phyloP scores from a whole-genome alignment of 2,113 vertebrate genomes.

The Mixornis gularis region DNA sequence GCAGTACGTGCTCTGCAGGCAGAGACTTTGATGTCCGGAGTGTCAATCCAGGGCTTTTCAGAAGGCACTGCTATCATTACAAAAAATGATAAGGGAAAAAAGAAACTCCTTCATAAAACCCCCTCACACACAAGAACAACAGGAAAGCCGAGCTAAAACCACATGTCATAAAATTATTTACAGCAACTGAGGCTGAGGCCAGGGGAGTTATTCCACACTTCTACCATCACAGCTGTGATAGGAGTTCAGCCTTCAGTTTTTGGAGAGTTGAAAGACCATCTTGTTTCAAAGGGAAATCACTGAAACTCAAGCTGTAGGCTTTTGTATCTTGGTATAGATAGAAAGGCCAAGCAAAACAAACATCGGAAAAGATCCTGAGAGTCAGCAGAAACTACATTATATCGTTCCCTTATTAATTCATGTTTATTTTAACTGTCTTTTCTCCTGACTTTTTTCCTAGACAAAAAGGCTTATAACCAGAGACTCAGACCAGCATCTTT shows the following conservation, averaged over 20 bases:
- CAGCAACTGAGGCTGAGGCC: not conserved
- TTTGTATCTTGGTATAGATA: not conserved
- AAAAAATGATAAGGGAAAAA: not conserved
- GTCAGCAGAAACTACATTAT: conserved; percentile 20
- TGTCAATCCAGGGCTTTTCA: not conserved
- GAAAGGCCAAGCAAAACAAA: conserved; percentile 49
- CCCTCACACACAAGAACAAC: not conserved
- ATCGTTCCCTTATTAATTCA: conserved; percentile 18
- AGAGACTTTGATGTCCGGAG: not conserved
- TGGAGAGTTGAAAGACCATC: not conserved
- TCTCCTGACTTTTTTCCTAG: not conserved
- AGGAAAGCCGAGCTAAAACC: not conserved
- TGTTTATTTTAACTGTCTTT: conserved; percentile 10
- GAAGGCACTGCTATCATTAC: not conserved
- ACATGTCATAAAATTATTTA: not conserved
- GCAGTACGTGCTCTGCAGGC: not conserved
- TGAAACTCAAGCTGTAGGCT: not conserved
- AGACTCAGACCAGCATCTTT: not conserved
- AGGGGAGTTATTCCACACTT: not conserved
- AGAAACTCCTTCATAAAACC: fast-evolving
- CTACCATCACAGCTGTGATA: not conserved
- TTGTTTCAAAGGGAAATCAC: conserved; percentile 12
- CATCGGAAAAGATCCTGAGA: not conserved
- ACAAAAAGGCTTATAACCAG: not conserved
- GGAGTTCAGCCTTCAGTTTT: not conserved